A percentile compares a stretch with the other conserved stretches of the same genome.
Conservation (phyloP, 2,888 invertebrate species). For the Trachelus tabidus region DNA sequence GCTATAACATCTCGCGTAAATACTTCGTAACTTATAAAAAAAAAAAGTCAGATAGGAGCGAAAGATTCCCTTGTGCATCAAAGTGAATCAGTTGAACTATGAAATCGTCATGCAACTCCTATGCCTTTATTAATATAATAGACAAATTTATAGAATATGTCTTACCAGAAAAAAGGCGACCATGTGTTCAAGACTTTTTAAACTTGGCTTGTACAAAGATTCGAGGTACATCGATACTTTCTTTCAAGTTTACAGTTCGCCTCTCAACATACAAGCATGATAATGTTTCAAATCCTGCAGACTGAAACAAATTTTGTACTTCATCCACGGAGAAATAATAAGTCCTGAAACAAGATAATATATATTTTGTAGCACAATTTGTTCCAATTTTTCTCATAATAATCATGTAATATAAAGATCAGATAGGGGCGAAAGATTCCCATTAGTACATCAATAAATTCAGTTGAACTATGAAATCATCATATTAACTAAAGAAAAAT, state of each 20-base stretch:
- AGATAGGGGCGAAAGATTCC: constrained; percentile 69
- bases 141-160: constrained; percentile 14
- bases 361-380: constrained; percentile 3
- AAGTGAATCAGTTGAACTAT: constrained; percentile 53
- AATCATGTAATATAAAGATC: constrained; percentile 43
- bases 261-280: constrained; percentile 84
- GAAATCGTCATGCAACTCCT: constrained; percentile 41
- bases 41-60: constrained; percentile 65
- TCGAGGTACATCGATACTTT: constrained; percentile 89
- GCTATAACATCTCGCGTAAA: not conserved
- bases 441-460: constrained; percentile 49
- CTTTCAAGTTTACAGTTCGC: constrained; percentile 92
- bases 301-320: constrained; percentile 73
- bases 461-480: constrained; percentile 65
- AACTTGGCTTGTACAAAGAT: constrained; percentile 95
- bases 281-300: constrained; percentile 77
- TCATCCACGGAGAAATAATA: constrained; percentile 86
- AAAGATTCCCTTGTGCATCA: constrained; percentile 52
- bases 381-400: not conserved
- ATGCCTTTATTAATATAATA: not conserved
- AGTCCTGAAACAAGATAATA: constrained; percentile 69
- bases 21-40: not conserved
- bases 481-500: constrained; percentile 25
- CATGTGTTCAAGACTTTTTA: constrained; percentile 65
- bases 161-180: not conserved